Conservation (phyloP, 2,888 invertebrate genomes). For the Seira ritae region DNA sequence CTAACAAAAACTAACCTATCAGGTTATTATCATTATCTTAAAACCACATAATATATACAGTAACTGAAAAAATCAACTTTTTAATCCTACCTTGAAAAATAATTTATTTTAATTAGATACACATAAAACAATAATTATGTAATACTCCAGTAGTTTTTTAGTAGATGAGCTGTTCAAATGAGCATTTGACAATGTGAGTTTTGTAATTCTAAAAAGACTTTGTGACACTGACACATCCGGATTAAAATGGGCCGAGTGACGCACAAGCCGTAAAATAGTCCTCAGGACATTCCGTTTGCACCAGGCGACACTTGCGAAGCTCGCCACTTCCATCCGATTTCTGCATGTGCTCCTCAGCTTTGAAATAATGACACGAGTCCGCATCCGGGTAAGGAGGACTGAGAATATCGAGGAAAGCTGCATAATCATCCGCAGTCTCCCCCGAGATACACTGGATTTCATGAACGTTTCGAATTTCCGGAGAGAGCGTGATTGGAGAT, state of each 20-base stretch:
- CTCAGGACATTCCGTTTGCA: conserved; percentile 60
- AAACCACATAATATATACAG: too few relatives aligned
- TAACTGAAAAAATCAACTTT: too few relatives aligned
- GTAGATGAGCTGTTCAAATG: too few relatives aligned
- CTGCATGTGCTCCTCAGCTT: conserved; percentile 40
- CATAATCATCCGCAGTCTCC: conserved; percentile 58
- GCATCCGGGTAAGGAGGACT: conserved; percentile 66
- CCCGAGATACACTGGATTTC: conserved; percentile 65
- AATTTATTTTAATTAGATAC: too few relatives aligned
- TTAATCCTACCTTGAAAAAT: too few relatives aligned
- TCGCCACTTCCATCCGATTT: conserved; percentile 31
- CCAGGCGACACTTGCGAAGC: conserved; percentile 43
- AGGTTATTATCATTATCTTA: too few relatives aligned
- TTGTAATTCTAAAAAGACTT: too few relatives aligned
- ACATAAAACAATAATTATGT: too few relatives aligned
- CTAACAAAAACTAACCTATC: too few relatives aligned
- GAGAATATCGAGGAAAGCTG: conserved; percentile 71
- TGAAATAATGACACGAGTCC: conserved; percentile 58
- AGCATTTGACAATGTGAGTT: too few relatives aligned
- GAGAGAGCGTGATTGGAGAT: conserved; percentile 62
- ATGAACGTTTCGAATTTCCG: conserved; percentile 67
- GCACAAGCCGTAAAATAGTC: conserved; percentile 52
- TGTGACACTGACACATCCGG: too few relatives aligned
- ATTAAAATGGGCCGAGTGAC: conserved; percentile 45
- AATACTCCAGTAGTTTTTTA: too few relatives aligned